A percentile compares a stretch with the other conserved stretches of the same genome.
These are phyloP conservation scores for Acanthochromis polyacanthus DNA, from an alignment of 2,113 vertebrate genomes.

Conservation along the genomic window DNA sequence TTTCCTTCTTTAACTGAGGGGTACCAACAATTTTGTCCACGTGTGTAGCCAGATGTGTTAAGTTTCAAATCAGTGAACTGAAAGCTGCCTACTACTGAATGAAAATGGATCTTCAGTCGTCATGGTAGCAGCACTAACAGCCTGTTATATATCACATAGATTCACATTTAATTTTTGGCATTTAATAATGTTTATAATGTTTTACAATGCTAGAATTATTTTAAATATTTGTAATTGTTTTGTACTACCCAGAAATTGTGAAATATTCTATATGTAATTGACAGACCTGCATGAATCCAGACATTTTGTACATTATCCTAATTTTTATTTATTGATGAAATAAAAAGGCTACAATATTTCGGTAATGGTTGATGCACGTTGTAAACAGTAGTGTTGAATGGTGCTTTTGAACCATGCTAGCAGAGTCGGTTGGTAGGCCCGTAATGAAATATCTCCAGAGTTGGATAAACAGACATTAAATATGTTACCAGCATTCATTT, in stretches of 20 bases:
- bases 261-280: conserved; percentile 7
- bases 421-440: no score
- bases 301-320: conserved; percentile 11
- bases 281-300: background rate
- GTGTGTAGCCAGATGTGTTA: background rate
- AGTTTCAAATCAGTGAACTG: background rate
- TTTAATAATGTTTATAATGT: background rate
- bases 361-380: background rate
- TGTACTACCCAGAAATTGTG: conserved; percentile 1
- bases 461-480: no score
- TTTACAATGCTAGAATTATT: background rate
- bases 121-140: background rate
- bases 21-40: no score
- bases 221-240: conserved; percentile 20
- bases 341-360: conserved; percentile 18
- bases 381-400: no score
- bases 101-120: background rate
- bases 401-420: no score
- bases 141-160: background rate
- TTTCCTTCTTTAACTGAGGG: no score
- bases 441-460: no score
- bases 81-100: background rate
- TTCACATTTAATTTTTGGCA: background rate
- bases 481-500: no score
- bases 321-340: conserved; percentile 60